A percentile compares a stretch with the other conserved stretches of the same genome.
phyloP scores from a whole-genome alignment of 2,888 invertebrate species.

The Alloplasta piceator region DNA sequence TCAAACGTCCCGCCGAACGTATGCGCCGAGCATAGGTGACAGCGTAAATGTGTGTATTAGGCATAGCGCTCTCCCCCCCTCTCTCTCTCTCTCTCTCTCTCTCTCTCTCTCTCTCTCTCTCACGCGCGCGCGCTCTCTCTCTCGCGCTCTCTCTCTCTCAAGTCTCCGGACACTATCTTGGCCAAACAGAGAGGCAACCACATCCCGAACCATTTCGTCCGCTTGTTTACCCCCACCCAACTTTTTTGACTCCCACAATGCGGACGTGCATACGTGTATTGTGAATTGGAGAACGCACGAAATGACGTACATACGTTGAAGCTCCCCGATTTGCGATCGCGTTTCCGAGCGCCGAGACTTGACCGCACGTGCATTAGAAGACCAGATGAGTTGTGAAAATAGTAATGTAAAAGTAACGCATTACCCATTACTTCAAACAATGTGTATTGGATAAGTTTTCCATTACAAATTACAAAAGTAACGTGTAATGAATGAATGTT shows the following conservation, averaged over 20 bases:
- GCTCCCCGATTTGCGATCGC: constrained; percentile 18
- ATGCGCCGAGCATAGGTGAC: constrained; percentile 29
- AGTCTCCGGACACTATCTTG: too few relatives aligned
- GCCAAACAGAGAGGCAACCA: too few relatives aligned
- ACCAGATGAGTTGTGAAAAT: too few relatives aligned
- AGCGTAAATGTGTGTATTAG: constrained; percentile 3
- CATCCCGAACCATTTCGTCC: constrained; percentile 15
- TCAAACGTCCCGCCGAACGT: too few relatives aligned
- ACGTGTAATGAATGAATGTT: too few relatives aligned
- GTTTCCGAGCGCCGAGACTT: neutral
- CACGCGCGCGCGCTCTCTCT: constrained; percentile 25
- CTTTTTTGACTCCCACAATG: constrained; percentile 58
- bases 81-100: constrained; percentile 59
- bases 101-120: too few relatives aligned
- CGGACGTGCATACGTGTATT: constrained; percentile 38
- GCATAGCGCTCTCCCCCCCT: constrained; percentile 19
- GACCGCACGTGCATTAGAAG: too few relatives aligned
- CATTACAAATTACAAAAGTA: too few relatives aligned
- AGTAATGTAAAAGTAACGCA: too few relatives aligned
- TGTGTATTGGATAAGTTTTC: too few relatives aligned
- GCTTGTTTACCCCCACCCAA: constrained; percentile 35
- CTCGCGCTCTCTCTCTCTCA: constrained; percentile 24
- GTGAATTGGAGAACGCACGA: constrained; percentile 22
- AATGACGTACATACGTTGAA: constrained; percentile 40
- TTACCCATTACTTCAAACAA: too few relatives aligned